Percentiles rank a stretch among this genome's conserved stretches.
Conservation (phyloP, 2,113 vertebrate genomes). For the Pseudorectes ferrugineus region DNA sequence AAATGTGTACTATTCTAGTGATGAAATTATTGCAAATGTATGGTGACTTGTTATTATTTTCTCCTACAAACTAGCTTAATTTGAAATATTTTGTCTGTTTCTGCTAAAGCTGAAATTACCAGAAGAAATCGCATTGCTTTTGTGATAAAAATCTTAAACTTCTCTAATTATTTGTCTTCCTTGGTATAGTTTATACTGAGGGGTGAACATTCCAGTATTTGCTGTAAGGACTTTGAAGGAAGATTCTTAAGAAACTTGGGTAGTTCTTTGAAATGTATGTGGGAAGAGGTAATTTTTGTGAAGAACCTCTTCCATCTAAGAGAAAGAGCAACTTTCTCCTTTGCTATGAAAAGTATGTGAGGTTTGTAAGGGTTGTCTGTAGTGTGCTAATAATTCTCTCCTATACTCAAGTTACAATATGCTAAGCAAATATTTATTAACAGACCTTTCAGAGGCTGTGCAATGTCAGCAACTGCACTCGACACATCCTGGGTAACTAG, state of each 20-base stretch:
- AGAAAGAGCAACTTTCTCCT: not conserved
- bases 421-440: conserved; percentile 58
- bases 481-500: not conserved
- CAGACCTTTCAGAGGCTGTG: conserved; percentile 3
- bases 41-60: not conserved
- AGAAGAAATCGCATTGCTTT: not conserved
- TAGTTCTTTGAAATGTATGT: not conserved
- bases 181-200: not conserved
- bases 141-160: not conserved
- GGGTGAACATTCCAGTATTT: not conserved
- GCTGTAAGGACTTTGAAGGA: not conserved
- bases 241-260: not conserved
- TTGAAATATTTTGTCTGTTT: not conserved
- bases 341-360: not conserved
- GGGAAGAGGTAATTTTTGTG: not conserved
- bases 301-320: not conserved
- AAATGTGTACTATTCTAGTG: not conserved
- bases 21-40: not conserved
- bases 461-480: conserved; percentile 7
- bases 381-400: not conserved
- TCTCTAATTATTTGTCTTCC: not conserved
- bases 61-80: not conserved
- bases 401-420: not conserved
- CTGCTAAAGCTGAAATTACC: not conserved
- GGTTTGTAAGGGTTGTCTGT: not conserved